These are phyloP conservation scores for Pundamilia nyererei DNA, from an alignment of 2,113 vertebrate genomes.

Conservation along the genomic window DNA sequence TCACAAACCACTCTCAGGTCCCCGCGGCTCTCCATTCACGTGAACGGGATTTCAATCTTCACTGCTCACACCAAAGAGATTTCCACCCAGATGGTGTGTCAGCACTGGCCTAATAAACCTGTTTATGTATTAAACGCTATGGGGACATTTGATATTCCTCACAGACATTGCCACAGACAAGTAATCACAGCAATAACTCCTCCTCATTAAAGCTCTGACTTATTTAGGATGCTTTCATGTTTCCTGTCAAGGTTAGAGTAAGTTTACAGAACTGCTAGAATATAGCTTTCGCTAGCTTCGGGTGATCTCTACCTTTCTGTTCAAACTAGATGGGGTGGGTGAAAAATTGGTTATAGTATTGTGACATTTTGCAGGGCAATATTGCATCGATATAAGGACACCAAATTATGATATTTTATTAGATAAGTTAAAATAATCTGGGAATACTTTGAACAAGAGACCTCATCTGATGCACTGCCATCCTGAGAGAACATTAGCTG, in stretches of 20 bases:
- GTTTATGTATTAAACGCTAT: conserved; percentile 44
- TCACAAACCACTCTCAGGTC: conserved; percentile 22
- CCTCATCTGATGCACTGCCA: neutral
- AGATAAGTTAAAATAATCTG: neutral
- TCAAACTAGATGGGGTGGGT: neutral
- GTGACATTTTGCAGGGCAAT: neutral
- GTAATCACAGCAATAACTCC: conserved; percentile 29
- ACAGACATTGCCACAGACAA: conserved; percentile 17
- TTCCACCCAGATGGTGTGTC: conserved; percentile 37
- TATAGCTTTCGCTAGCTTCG: neutral
- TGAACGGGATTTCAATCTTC: conserved; percentile 46
- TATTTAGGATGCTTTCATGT: conserved; percentile 7
- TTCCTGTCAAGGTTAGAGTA: conserved; percentile 48
- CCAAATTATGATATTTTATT: neutral
- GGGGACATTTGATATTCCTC: conserved; percentile 42
- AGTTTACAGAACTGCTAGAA: neutral
- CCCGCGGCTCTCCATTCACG: conserved; percentile 6
- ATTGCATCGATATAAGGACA: neutral
- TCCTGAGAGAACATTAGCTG: neutral
- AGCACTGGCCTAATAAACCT: conserved; percentile 36
- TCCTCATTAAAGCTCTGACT: conserved; percentile 25
- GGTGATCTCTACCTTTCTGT: neutral
- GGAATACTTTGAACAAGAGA: neutral
- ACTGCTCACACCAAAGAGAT: conserved; percentile 9
- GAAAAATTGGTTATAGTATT: neutral